These are phyloP conservation scores for Oreochromis tanganicae DNA, from an alignment of 2,113 vertebrate genomes.

Conservation along the genomic window DNA sequence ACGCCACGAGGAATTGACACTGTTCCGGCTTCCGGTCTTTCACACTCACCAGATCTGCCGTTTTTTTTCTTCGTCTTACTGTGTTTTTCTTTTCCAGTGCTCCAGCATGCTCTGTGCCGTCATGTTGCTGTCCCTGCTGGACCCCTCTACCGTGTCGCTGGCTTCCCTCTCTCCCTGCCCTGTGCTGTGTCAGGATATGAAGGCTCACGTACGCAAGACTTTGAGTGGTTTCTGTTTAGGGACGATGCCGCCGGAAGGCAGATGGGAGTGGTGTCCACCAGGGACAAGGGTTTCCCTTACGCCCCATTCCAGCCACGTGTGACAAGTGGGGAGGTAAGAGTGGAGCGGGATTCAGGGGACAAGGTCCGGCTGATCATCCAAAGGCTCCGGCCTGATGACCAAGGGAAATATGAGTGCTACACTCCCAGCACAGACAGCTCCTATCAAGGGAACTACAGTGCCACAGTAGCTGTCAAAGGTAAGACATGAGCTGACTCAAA, in stretches of 20 bases:
- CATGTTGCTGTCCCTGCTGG: constrained; percentile 78
- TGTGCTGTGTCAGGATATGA: constrained; percentile 78
- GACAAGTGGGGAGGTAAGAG: constrained; percentile 72
- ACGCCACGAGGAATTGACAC: not conserved
- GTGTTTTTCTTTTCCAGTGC: constrained; percentile 11
- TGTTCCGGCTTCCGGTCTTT: not conserved
- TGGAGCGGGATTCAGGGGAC: constrained; percentile 78
- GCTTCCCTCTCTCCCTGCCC: constrained; percentile 76
- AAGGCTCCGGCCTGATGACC: constrained; percentile 76
- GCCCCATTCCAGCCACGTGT: constrained; percentile 71
- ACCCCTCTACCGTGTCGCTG: constrained; percentile 80
- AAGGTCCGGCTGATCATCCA: constrained; percentile 72
- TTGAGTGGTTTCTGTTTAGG: constrained; percentile 83
- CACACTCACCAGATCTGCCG: not conserved
- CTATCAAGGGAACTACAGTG: constrained; percentile 81
- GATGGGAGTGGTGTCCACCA: constrained; percentile 80
- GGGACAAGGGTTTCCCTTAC: constrained; percentile 76
- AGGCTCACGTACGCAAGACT: constrained; percentile 79
- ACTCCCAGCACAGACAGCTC: constrained; percentile 79
- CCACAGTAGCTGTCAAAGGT: constrained; percentile 79
- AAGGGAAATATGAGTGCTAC: constrained; percentile 84
- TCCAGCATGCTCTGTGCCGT: constrained; percentile 62
- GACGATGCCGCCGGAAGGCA: constrained; percentile 61
- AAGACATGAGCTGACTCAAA: not conserved
- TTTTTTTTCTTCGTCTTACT: not conserved